Percentiles rank a stretch among this genome's conserved stretches.
Conservation (phyloP, 2,797 vertebrate species). For the Emys orbicularis region DNA sequence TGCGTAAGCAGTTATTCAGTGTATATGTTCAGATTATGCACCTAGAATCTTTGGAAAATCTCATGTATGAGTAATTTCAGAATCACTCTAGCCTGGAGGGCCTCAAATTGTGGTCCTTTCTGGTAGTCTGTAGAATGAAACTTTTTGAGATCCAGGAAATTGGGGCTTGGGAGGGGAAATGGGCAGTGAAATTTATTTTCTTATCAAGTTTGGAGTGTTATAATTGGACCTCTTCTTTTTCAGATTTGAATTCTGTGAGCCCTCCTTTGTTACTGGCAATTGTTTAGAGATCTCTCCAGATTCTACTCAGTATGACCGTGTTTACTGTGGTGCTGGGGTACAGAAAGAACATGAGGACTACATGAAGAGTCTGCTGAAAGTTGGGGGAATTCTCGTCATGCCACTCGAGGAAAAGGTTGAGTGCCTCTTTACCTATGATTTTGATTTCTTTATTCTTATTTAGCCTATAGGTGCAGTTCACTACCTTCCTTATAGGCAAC, state of each 20-base stretch:
- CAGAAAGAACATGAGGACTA: conserved; percentile 95
- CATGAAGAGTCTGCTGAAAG: conserved; percentile 95
- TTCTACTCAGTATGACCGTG: conserved; percentile 93
- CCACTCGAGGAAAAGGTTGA: conserved; percentile 96
- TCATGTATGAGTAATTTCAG: background rate
- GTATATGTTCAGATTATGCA: background rate
- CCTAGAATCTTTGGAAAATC: background rate
- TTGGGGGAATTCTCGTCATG: conserved; percentile 96
- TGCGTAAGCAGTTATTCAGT: background rate
- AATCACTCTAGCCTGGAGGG: background rate
- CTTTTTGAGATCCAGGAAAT: background rate
- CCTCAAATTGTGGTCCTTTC: background rate
- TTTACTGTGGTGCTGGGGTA: conserved; percentile 97
- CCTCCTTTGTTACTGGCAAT: conserved; percentile 94
- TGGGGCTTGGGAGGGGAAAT: background rate
- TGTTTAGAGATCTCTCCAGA: conserved; percentile 95
- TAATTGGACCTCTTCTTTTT: conserved; percentile 9
- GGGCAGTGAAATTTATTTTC: background rate
- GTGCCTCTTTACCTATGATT: background rate
- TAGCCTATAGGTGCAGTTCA: background rate
- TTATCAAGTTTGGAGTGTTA: background rate
- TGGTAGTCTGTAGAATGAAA: background rate
- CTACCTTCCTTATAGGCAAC: rapidly evolving
- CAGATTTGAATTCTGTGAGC: conserved; percentile 98
- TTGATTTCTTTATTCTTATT: background rate